These are phyloP conservation scores for Microctonus hyperodae DNA, from an alignment of 2,888 invertebrate species.

Conservation along the genomic window DNA sequence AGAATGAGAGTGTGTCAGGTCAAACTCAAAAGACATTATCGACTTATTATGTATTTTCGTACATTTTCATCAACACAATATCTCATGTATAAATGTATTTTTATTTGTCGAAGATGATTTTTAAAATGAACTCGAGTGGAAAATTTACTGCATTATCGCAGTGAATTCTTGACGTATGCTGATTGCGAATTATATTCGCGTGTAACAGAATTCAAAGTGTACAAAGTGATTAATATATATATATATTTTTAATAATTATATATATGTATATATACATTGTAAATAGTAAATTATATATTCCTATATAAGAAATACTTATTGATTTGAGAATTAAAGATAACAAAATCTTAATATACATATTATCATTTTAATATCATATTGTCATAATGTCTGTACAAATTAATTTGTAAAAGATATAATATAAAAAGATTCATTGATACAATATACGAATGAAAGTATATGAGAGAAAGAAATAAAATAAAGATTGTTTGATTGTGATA, in stretches of 20 bases:
- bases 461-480: neutral
- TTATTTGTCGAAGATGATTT: conserved; percentile 17
- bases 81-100: neutral
- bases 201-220: conserved; percentile 5
- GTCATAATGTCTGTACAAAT: conserved; percentile 23
- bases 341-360: neutral
- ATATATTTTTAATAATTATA: too few relatives aligned
- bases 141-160: conserved; percentile 29
- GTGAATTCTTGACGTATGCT: neutral
- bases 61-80: conserved; percentile 3
- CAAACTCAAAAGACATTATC: conserved; percentile 12
- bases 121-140: conserved; percentile 24
- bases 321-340: neutral
- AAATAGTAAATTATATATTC: neutral
- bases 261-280: neutral
- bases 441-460: neutral
- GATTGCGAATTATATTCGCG: neutral
- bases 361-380: conserved; percentile 3
- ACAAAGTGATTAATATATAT: conserved; percentile 2
- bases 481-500: neutral
- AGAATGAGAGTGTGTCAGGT: neutral
- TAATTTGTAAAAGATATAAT: conserved; percentile 26
- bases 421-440: neutral
- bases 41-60: neutral
- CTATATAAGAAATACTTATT: neutral